phyloP scores from a whole-genome alignment of 1,140 invertebrate genomes.

The Pemphigus obesinymphae region DNA sequence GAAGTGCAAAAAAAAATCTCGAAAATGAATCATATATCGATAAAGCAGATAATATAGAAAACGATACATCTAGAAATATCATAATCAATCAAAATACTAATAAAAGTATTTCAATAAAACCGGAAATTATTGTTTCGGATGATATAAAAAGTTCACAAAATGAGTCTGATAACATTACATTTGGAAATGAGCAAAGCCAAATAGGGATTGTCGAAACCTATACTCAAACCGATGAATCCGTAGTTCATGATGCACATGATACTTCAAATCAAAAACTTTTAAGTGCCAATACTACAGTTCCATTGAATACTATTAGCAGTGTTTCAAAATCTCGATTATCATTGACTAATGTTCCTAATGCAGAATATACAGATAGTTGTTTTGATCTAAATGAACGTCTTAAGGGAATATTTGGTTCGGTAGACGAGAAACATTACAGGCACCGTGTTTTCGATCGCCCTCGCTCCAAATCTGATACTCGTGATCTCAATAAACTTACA shows the following conservation, averaged over 20 bases:
- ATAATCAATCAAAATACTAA: no score
- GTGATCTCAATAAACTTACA: not conserved
- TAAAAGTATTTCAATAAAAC: no score
- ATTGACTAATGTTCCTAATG: not conserved
- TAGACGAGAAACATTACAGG: not conserved
- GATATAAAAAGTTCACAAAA: no score
- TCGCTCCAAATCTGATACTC: slow-evolving; percentile 22
- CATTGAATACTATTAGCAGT: not conserved
- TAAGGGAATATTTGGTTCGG: slow-evolving; percentile 9
- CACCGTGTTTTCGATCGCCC: not conserved
- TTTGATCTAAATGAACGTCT: not conserved
- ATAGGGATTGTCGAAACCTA: no score
- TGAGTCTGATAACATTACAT: no score
- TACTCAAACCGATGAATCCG: no score
- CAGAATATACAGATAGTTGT: not conserved
- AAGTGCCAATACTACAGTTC: no score
- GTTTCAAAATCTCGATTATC: not conserved
- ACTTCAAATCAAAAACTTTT: no score
- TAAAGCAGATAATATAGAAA: not conserved
- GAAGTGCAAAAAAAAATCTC: not conserved
- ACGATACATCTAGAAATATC: not conserved
- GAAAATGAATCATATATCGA: not conserved
- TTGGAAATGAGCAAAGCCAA: no score
- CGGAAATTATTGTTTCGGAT: not conserved
- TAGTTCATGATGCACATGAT: no score